phyloP scores from a whole-genome alignment of 2,797 vertebrate species.

The Peromyscus nudipes region DNA sequence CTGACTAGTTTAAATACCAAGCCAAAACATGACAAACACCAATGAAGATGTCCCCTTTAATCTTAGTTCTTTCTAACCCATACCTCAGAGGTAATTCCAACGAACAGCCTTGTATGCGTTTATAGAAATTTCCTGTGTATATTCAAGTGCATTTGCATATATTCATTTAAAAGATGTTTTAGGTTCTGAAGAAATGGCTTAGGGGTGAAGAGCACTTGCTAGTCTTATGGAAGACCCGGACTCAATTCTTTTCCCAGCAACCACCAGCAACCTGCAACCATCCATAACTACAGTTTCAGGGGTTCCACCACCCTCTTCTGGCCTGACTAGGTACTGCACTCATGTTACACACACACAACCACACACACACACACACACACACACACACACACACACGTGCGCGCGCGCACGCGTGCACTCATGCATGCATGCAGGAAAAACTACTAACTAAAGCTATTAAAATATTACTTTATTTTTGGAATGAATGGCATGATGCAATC shows the following conservation, averaged over 20 bases:
- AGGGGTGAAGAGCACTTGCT: neutral
- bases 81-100: conserved; percentile 5
- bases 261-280: neutral
- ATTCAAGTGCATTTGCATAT: neutral
- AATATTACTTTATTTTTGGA: neutral
- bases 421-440: neutral
- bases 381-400: neutral
- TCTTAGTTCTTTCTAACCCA: neutral
- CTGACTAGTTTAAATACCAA: conserved; percentile 9
- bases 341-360: neutral
- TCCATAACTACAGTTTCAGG: too few species aligned
- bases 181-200: neutral
- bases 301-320: neutral
- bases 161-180: neutral
- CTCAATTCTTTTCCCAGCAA: neutral
- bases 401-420: too few species aligned
- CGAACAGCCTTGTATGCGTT: neutral
- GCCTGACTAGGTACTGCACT: too few species aligned
- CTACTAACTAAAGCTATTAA: neutral
- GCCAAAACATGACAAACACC: neutral
- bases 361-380: neutral
- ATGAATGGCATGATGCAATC: neutral
- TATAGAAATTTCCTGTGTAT: neutral
- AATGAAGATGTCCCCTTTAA: neutral
- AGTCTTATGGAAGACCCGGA: neutral